Conservation (phyloP, 1,140 invertebrate species). For the Zophobas atratus region DNA sequence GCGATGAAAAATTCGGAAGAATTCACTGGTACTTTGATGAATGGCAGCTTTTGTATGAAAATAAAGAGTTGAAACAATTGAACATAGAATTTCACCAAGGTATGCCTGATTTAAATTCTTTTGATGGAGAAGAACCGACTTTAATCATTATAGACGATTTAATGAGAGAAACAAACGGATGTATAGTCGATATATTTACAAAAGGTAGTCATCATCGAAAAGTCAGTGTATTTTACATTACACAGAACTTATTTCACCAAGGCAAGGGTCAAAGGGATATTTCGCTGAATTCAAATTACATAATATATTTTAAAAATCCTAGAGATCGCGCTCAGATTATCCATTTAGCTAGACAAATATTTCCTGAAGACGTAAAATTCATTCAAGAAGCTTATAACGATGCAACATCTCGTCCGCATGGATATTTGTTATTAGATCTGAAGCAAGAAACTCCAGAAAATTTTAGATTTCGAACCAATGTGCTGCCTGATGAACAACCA, state of each 20-base stretch:
- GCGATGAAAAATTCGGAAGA: conserved; percentile 2
- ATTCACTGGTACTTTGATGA: conserved; percentile 19
- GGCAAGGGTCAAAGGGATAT: conserved; percentile 65
- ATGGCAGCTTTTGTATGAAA: conserved; percentile 18
- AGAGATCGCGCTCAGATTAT: conserved; percentile 66
- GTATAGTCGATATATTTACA: conserved; percentile 67
- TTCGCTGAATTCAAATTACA: conserved; percentile 65
- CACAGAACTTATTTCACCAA: conserved; percentile 59
- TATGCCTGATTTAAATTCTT: conserved; percentile 61
- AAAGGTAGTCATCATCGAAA: conserved; percentile 67
- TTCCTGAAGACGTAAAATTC: conserved; percentile 65
- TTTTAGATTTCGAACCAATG: conserved; percentile 58
- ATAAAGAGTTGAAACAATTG: neutral
- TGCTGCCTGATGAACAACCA: conserved; percentile 36
- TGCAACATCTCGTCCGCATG: conserved; percentile 63
- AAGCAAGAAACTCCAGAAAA: conserved; percentile 63
- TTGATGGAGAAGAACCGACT: conserved; percentile 59
- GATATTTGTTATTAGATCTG: conserved; percentile 65
- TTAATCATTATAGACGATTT: conserved; percentile 67
- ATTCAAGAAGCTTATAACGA: conserved; percentile 66
- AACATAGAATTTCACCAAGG: conserved; percentile 52
- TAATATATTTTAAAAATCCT: conserved; percentile 68
- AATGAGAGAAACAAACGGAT: conserved; percentile 65
- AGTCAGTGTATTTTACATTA: conserved; percentile 67
- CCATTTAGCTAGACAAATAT: conserved; percentile 64